Conservation (phyloP, 2,797 vertebrate species). For the Mus caroli region DNA sequence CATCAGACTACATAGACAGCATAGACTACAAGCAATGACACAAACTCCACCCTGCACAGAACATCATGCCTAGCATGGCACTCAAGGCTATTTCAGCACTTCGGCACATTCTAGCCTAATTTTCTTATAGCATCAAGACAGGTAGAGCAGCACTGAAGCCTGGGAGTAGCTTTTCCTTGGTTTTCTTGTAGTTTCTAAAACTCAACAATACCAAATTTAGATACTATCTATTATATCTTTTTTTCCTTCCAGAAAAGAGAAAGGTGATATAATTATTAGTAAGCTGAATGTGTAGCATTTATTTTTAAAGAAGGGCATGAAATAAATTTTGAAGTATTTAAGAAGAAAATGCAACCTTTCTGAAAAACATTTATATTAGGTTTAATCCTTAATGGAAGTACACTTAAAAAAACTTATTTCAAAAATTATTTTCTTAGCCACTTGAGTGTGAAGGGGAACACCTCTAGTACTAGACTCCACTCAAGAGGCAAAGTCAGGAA, state of each 20-base stretch:
- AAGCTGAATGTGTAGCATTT: conserved; percentile 52
- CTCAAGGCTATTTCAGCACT: conserved; percentile 36
- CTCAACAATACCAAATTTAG: conserved; percentile 1
- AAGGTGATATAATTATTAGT: conserved; percentile 33
- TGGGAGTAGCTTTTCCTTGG: conserved; percentile 15
- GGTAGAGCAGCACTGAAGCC: not conserved
- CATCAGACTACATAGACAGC: conserved; percentile 27
- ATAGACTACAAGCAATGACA: conserved; percentile 63
- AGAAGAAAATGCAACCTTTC: conserved; percentile 30
- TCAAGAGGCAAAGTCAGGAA: not conserved
- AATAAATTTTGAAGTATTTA: conserved; percentile 55
- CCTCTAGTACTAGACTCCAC: not conserved
- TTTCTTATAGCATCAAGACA: conserved; percentile 41
- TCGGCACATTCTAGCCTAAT: conserved; percentile 52
- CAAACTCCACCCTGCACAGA: conserved; percentile 74
- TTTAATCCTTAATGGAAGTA: conserved; percentile 53
- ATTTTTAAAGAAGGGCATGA: conserved; percentile 42
- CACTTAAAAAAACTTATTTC: not conserved
- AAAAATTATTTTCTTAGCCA: not conserved
- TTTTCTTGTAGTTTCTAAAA: conserved; percentile 53
- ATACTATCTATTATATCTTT: conserved; percentile 15
- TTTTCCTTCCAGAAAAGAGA: conserved; percentile 49
- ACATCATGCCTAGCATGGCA: not conserved
- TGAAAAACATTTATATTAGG: conserved; percentile 29
- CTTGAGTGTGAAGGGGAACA: not conserved